Base-by-base conservation (phyloP, 2,113 vertebrate species). In the Labeo rohita region DNA sequence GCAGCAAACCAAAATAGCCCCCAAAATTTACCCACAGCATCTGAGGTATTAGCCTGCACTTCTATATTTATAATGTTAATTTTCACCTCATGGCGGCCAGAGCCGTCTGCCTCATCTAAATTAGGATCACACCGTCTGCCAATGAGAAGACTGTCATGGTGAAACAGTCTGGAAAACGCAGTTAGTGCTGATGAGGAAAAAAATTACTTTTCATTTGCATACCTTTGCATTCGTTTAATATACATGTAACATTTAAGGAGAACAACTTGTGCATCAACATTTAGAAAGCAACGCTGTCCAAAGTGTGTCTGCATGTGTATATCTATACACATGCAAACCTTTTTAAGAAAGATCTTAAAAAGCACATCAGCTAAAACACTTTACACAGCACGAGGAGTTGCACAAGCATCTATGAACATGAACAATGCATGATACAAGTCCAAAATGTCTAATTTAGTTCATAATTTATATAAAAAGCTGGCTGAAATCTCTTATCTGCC, bases 11-110 rank as follows among this genome's bases (percentile, higher is more conserved):
- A 79, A 72, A 65, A 66, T 49, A 85, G 87, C 49, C 36, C 49
- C 50, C 6, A 47, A 86, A 86, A 73, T 47, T 13, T 16, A 9
- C 84, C 56, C 81, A 36, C 82, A 84, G 83, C 84, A 88, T 45
- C 89, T 47, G 85, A 83, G 93, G 88, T 75, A 92, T 90, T 92
- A 92, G 92, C 92, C 91, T 93, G 84, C 84, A 28, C 84, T 86
- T 90, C 93, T 94, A 94, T 91, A 94, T 92, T 92, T 93, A 90
- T 80, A 88, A 85, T 68, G 65, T 92, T 92, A 92, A 93, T 95
- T 95, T 93, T 92, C 94, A 93, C 94, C 90, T 92, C 91, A 92
- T 91, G 90, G 89, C 87, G 84, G 90, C 92, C 91, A 84, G 88
- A 88, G 83, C 91, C 45, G 82, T 85, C 89, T 90, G 77, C 87